These are phyloP conservation scores for Bombus polaris DNA, from an alignment of 1,140 invertebrate species.

Conservation along the genomic window DNA sequence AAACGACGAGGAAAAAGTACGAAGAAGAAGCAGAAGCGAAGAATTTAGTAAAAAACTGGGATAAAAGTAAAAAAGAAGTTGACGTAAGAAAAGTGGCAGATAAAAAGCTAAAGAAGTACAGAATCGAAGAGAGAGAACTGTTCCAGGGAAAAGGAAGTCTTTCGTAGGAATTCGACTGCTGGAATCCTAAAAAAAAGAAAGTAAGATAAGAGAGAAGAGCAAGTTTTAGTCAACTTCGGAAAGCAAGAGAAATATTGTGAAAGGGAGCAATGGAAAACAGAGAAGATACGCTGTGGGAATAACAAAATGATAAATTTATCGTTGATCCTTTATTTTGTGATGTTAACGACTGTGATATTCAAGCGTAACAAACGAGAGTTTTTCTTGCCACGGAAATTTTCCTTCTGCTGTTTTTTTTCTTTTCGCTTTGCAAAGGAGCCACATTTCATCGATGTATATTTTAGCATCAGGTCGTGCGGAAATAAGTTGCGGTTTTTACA, in stretches of 20 bases:
- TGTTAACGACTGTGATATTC: background rate
- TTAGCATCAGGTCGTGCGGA: no score
- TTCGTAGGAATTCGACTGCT: constrained; percentile 5
- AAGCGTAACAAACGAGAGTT: no score
- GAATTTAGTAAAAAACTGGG: background rate
- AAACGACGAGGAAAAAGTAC: background rate
- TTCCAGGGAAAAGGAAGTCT: background rate
- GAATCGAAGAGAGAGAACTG: background rate
- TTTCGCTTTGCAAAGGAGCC: no score
- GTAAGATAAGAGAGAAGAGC: no score
- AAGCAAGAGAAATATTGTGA: background rate
- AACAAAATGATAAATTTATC: background rate
- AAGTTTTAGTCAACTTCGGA: background rate
- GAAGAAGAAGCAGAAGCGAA: background rate
- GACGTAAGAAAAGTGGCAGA: background rate
- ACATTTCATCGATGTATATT: no score
- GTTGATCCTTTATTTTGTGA: no score
- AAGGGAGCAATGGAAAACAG: background rate
- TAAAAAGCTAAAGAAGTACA: background rate
- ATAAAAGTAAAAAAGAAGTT: background rate
- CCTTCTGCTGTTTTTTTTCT: no score
- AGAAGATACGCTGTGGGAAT: background rate
- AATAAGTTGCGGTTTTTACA: no score
- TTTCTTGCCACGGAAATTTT: background rate
- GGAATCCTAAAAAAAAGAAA: background rate